These are phyloP conservation scores for Synchiropus splendidus DNA, from an alignment of 2,113 vertebrate species.

Conservation along the genomic window DNA sequence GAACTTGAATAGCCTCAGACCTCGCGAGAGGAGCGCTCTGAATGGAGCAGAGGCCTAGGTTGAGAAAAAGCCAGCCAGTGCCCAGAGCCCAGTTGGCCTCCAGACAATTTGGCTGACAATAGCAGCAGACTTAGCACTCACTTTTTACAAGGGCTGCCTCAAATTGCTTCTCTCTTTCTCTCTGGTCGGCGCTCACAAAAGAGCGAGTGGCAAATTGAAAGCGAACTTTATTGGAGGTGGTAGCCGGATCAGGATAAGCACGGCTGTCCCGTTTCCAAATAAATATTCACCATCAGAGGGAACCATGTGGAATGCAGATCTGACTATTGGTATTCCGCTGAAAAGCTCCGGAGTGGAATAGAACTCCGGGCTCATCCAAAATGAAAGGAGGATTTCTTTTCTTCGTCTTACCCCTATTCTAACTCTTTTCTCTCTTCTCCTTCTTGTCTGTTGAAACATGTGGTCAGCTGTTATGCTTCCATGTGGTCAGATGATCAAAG, in stretches of 20 bases:
- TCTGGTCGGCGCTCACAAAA: constrained; percentile 43
- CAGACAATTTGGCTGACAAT: constrained; percentile 64
- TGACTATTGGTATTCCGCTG: constrained; percentile 39
- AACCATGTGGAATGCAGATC: constrained; percentile 49
- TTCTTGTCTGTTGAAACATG: constrained; percentile 66
- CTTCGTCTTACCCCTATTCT: constrained; percentile 44
- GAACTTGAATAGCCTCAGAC: constrained; percentile 40
- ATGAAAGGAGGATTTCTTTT: constrained; percentile 52
- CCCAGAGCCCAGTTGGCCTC: constrained; percentile 61
- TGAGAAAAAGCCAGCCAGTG: constrained; percentile 43
- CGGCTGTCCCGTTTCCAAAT: constrained; percentile 46
- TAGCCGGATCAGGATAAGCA: constrained; percentile 45
- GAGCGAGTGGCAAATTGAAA: constrained; percentile 55
- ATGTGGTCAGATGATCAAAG: constrained; percentile 99
- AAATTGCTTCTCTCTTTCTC: constrained; percentile 57
- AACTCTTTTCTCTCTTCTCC: constrained; percentile 50
- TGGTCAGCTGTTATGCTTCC: constrained; percentile 86
- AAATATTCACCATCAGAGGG: constrained; percentile 56
- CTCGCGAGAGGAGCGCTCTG: constrained; percentile 36
- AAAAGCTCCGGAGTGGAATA: constrained; percentile 38
- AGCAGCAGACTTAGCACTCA: constrained; percentile 60
- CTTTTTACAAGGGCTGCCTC: constrained; percentile 58
- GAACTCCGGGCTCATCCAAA: constrained; percentile 39
- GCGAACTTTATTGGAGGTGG: constrained; percentile 55
- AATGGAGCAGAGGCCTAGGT: constrained; percentile 45